phyloP scores from a whole-genome alignment of 2,888 invertebrate genomes.

The Steinernema carpocapsae region DNA sequence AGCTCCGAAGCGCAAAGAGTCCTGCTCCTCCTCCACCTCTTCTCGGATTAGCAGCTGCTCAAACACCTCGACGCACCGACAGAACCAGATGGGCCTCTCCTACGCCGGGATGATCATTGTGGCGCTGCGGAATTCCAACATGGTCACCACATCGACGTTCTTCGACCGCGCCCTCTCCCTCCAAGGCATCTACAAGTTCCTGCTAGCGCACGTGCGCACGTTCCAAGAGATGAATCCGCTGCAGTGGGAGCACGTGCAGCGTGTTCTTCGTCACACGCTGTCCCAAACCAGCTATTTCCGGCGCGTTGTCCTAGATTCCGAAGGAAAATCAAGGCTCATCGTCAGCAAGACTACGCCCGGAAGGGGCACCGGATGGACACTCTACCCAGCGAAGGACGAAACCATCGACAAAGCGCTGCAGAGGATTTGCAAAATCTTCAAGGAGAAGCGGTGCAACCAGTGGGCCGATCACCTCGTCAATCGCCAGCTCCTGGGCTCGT shows the following conservation, averaged over 20 bases:
- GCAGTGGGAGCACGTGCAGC: not conserved
- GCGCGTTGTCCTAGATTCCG: not conserved
- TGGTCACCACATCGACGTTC: not conserved
- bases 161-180: not conserved
- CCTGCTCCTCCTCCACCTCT: too few species aligned
- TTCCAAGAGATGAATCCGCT: not conserved
- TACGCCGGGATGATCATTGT: constrained; percentile 8
- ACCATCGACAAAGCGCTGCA: not conserved
- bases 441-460: not conserved
- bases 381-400: not conserved
- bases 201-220: not conserved
- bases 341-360: not conserved
- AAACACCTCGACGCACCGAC: not conserved
- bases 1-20: too few species aligned
- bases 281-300: constrained; percentile 14
- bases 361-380: not conserved
- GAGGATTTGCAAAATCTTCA: constrained; percentile 9
- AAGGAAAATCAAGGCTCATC: not conserved
- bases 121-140: not conserved
- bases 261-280: constrained; percentile 18
- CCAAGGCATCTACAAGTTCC: constrained; percentile 24
- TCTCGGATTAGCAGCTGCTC: too few species aligned
- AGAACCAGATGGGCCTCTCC: constrained; percentile 17
- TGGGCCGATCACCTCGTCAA: not conserved
- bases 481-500: not conserved